These are phyloP conservation scores for Anorthoa munda DNA, from an alignment of 2,888 invertebrate species.

Conservation along the genomic window DNA sequence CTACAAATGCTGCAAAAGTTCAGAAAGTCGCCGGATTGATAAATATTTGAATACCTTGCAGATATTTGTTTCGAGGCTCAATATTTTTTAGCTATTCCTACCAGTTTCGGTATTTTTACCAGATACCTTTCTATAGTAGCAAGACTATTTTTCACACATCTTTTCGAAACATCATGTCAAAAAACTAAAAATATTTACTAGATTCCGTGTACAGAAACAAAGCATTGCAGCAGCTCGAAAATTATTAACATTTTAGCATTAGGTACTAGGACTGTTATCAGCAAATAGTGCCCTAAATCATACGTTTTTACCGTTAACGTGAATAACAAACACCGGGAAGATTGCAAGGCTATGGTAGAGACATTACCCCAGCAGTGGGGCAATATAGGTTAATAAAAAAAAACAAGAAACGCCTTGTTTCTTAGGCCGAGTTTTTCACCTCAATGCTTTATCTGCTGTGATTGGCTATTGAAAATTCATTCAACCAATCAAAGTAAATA, in stretches of 20 bases:
- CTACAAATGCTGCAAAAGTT: slow-evolving; percentile 23
- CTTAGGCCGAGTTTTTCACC: too few relatives aligned
- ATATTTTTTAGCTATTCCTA: neutral
- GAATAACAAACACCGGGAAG: neutral
- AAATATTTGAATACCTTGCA: slow-evolving; percentile 32
- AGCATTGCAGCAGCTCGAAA: too few relatives aligned
- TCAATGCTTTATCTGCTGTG: too few relatives aligned
- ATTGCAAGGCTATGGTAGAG: too few relatives aligned
- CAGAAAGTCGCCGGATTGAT: slow-evolving; percentile 19
- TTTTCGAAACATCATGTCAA: too few relatives aligned
- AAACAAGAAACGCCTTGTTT: too few relatives aligned
- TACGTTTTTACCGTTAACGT: neutral
- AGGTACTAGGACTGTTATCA: neutral
- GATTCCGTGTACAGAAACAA: too few relatives aligned
- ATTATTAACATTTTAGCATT: neutral
- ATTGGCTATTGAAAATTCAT: too few relatives aligned
- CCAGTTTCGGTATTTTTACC: neutral
- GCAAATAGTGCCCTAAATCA: neutral
- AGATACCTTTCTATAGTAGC: neutral
- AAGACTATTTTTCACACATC: neutral
- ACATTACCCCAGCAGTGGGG: too few relatives aligned
- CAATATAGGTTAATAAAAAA: too few relatives aligned
- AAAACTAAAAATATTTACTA: too few relatives aligned
- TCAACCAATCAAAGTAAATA: too few relatives aligned
- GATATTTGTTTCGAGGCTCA: slow-evolving; percentile 26